phyloP scores from a whole-genome alignment of 2,797 vertebrate species.

The Benthosema pterotum region DNA sequence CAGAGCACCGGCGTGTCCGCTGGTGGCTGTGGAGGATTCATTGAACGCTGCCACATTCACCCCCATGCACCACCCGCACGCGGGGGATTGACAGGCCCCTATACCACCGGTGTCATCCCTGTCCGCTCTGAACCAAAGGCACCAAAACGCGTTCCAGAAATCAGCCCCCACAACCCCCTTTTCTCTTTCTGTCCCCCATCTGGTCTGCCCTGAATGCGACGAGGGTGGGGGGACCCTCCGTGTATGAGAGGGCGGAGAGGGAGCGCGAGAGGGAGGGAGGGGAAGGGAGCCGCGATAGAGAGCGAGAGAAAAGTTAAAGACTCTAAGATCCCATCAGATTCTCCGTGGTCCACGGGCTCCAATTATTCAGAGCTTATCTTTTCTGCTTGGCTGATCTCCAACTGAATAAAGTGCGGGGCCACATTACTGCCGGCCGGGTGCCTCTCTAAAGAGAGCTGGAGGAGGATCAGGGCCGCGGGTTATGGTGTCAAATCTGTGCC shows the following conservation, averaged over 20 bases:
- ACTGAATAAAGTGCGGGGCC: conserved; percentile 88
- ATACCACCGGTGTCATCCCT: conserved; percentile 73
- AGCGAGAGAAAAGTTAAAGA: conserved; percentile 66
- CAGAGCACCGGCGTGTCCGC: conserved; percentile 75
- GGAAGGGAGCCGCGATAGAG: conserved; percentile 33
- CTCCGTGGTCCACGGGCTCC: conserved; percentile 87
- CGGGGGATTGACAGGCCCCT: conserved; percentile 87
- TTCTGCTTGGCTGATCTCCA: conserved; percentile 86
- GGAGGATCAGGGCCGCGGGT: conserved; percentile 85
- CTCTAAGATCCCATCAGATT: conserved; percentile 82
- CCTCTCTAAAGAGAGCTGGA: conserved; percentile 85
- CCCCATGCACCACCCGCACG: conserved; percentile 64
- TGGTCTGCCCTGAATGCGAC: conserved; percentile 80
- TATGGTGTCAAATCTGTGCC: conserved; percentile 85
- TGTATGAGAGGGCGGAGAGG: conserved; percentile 66
- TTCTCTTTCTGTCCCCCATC: conserved; percentile 86
- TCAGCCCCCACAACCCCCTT: conserved; percentile 72
- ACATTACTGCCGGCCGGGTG: conserved; percentile 89
- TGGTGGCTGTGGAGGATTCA: conserved; percentile 82
- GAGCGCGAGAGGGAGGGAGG: conserved; percentile 63
- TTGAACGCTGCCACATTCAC: conserved; percentile 70
- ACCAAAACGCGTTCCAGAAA: conserved; percentile 62
- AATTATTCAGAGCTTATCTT: conserved; percentile 98
- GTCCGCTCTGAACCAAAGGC: conserved; percentile 63
- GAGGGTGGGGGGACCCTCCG: conserved; percentile 75